phyloP scores from a whole-genome alignment of 2,113 vertebrate genomes.

The Protobothrops mucrosquamatus region DNA sequence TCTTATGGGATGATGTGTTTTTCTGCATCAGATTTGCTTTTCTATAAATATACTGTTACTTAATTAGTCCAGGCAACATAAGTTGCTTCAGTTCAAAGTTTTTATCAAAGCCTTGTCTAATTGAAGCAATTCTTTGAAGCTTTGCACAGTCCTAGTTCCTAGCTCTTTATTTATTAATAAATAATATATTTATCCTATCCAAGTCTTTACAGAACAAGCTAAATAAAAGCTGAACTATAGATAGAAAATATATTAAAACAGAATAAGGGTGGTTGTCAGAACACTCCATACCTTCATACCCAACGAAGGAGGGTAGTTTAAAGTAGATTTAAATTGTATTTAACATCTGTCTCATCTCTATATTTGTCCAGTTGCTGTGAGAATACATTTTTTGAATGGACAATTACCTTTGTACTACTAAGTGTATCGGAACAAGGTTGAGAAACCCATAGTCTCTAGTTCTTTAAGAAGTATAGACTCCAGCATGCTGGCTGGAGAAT shows the following conservation, averaged over 20 bases:
- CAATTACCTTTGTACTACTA: background rate
- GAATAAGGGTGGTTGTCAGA: background rate
- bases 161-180: background rate
- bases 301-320: background rate
- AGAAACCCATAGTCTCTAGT: background rate
- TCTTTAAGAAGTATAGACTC: background rate
- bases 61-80: background rate
- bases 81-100: background rate
- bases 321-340: background rate
- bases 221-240: background rate
- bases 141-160: background rate
- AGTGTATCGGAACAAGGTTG: background rate
- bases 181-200: background rate
- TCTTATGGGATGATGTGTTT: background rate
- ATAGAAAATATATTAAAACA: background rate
- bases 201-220: background rate
- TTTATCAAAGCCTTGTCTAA: background rate
- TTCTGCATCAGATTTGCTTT: background rate
- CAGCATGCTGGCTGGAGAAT: background rate
- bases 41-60: background rate
- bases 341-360: background rate
- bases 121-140: background rate
- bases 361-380: background rate
- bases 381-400: background rate
- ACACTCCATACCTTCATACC: background rate